These are phyloP conservation scores for Tapirus indicus DNA, from an alignment of 2,797 vertebrate genomes.

Conservation along the genomic window DNA sequence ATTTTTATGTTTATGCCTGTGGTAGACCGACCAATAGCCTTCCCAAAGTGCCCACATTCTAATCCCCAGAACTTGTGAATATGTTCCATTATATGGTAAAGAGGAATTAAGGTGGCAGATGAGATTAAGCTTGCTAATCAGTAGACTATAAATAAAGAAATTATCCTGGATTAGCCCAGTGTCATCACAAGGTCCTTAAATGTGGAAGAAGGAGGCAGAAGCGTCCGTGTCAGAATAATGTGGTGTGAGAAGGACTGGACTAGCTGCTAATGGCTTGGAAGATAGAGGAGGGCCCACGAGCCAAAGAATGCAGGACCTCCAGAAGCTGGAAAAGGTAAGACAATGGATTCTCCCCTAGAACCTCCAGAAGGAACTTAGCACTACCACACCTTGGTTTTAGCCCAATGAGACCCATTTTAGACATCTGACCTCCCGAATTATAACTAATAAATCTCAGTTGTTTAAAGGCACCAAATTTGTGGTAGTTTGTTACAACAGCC, in stretches of 20 bases:
- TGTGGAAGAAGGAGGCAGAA: background rate
- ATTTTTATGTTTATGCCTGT: background rate
- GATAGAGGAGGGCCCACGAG: too few relatives aligned
- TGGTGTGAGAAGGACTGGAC: too few relatives aligned
- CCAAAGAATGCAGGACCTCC: background rate
- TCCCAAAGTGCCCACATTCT: background rate
- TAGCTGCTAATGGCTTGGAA: rapidly evolving
- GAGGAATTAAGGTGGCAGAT: too few relatives aligned
- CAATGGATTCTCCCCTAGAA: too few relatives aligned
- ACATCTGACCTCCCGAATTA: background rate
- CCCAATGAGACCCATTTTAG: background rate
- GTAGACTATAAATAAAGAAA: background rate
- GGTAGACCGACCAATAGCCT: background rate
- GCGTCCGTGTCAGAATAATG: background rate
- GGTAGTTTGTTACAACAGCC: background rate
- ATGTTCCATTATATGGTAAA: background rate
- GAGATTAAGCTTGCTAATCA: background rate
- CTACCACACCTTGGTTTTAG: background rate
- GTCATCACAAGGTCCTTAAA: too few relatives aligned
- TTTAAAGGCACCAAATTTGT: background rate
- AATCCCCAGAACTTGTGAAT: background rate
- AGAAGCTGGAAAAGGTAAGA: background rate
- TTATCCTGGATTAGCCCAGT: background rate
- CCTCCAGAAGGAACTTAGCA: background rate
- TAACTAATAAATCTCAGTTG: background rate